Evolutionary conservation across 37 sponge, comb jelly and placozoan species (phyloP).

Genomic region (Oscarella lobularis): DNA sequence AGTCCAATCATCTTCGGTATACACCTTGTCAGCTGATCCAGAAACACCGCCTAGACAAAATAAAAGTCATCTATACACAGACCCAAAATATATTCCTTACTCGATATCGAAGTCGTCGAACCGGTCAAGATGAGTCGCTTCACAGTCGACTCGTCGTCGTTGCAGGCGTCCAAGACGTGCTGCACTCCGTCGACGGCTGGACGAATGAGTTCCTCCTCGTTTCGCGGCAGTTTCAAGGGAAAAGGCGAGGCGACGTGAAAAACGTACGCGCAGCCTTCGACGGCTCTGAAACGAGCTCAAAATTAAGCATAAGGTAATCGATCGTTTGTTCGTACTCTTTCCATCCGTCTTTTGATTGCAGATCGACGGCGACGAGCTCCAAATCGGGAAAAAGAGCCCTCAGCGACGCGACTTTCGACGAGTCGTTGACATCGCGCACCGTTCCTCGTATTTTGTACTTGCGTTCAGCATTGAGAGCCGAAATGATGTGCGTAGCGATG

Average conservation of each 20-base stretch:
- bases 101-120: conserved; percentile 63
- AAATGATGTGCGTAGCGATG: conserved; percentile 58
- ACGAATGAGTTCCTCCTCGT: conserved; percentile 20
- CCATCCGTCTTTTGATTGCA: neutral
- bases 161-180: conserved; percentile 76
- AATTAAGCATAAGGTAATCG: too few species aligned
- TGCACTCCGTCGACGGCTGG: conserved; percentile 76
- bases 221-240: neutral
- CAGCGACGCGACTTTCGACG: neutral
- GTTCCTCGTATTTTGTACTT: conserved; percentile 66
- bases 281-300: conserved; percentile 30
- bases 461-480: conserved; percentile 46
- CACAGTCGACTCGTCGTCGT: conserved; percentile 52
- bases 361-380: neutral
- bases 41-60: too few species aligned
- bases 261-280: conserved; percentile 67
- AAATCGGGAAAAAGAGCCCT: neutral
- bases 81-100: too few species aligned
- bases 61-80: too few species aligned
- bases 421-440: conserved; percentile 46
- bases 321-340: neutral
- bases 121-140: conserved; percentile 79
- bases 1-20: conserved; percentile 76
- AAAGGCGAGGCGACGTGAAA: conserved; percentile 90
- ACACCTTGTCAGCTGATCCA: too few species aligned